A percentile compares a stretch with the other conserved stretches of the same genome.
Evolutionary conservation across 2,888 invertebrate species (phyloP).

Genomic region (Ecliptopera silaceata): DNA sequence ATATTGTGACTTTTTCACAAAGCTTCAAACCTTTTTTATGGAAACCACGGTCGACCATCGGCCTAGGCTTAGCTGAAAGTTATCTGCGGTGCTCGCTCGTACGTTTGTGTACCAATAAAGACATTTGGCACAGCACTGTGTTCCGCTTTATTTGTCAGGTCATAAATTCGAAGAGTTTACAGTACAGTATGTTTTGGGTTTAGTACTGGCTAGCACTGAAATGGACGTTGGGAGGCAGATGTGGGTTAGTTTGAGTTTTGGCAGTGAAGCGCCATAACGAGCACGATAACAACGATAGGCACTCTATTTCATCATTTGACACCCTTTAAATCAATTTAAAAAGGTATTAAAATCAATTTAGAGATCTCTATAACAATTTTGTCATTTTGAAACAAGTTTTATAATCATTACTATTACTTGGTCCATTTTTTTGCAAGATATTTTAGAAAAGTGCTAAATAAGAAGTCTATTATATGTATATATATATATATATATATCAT

Average conservation of each 20-base stretch:
- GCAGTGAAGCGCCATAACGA: neutral
- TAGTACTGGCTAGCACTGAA: conserved; percentile 19
- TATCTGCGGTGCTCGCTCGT: conserved; percentile 24
- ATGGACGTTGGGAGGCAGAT: conserved; percentile 21
- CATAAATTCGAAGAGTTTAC: conserved; percentile 49
- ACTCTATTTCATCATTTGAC: no score
- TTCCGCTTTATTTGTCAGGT: conserved; percentile 44
- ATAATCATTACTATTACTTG: no score
- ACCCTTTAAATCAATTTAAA: no score
- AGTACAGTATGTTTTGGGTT: conserved; percentile 28
- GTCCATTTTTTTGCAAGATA: no score
- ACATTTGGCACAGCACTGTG: conserved; percentile 47
- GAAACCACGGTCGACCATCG: conserved; percentile 14
- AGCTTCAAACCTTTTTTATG: conserved; percentile 21
- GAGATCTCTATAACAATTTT: no score
- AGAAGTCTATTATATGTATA: no score
- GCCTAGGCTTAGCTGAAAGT: conserved; percentile 27
- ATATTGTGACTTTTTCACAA: conserved; percentile 16
- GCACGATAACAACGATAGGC: neutral
- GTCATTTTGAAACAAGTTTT: no score
- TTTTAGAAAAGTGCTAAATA: no score
- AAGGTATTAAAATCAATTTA: no score
- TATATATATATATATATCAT: no score
- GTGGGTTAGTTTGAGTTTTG: conserved; percentile 9
- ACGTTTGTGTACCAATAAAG: conserved; percentile 36